Percentiles rank a stretch among this genome's conserved stretches.
These are phyloP conservation scores for Camponotus vicinus DNA, from an alignment of 1,140 invertebrate species.

Conservation along the genomic window DNA sequence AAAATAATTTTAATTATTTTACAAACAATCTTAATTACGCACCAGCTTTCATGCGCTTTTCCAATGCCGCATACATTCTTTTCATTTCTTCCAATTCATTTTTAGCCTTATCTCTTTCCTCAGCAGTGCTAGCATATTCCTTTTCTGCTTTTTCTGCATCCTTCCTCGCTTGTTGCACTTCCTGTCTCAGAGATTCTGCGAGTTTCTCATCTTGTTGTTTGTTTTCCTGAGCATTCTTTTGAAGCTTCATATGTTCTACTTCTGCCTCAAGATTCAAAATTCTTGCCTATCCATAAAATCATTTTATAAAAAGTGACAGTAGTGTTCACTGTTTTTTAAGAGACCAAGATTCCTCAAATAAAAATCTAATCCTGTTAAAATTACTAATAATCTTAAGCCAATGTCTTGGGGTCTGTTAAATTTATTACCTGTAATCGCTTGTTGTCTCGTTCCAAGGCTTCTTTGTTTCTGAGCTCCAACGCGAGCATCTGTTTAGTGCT, in stretches of 20 bases:
- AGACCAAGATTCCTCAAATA: too few species aligned
- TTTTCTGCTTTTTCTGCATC: slow-evolving; percentile 93
- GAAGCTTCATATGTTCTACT: slow-evolving; percentile 89
- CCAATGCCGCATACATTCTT: slow-evolving; percentile 91
- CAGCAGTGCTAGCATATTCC: slow-evolving; percentile 91
- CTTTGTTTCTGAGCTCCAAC: slow-evolving; percentile 94
- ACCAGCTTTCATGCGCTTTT: slow-evolving; percentile 88
- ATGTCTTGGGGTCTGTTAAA: not conserved
- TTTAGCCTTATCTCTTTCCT: slow-evolving; percentile 91
- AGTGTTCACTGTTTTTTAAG: too few species aligned
- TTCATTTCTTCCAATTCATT: slow-evolving; percentile 93
- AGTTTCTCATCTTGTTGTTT: slow-evolving; percentile 88
- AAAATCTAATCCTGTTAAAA: not conserved
- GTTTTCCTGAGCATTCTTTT: slow-evolving; percentile 83
- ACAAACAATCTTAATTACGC: slow-evolving; percentile 42
- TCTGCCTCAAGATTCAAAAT: slow-evolving; percentile 93
- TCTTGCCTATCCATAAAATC: slow-evolving; percentile 86
- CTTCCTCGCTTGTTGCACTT: slow-evolving; percentile 91
- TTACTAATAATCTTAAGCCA: not conserved
- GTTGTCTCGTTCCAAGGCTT: slow-evolving; percentile 94
- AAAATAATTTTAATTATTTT: too few species aligned
- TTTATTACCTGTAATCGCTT: slow-evolving; percentile 89
- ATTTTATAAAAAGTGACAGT: not conserved
- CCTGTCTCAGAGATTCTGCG: slow-evolving; percentile 89
- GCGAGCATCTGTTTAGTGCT: slow-evolving; percentile 96